Conservation (phyloP, 1,140 invertebrate species). For the Apocrypta bakeri region DNA sequence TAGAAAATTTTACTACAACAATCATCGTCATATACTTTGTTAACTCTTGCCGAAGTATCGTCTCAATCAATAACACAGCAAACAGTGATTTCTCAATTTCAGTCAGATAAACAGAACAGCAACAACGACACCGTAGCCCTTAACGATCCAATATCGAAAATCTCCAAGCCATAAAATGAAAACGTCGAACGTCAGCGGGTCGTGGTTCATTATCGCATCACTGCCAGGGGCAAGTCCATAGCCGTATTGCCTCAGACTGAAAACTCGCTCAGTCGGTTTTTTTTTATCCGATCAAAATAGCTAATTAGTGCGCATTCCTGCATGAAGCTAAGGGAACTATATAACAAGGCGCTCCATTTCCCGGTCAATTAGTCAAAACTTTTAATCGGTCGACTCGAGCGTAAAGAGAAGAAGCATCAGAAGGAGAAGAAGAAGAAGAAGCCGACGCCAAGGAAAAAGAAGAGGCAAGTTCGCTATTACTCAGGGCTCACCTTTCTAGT, state of each 20-base stretch:
- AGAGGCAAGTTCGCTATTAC: conserved; percentile 29
- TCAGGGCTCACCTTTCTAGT: conserved; percentile 21
- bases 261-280: neutral
- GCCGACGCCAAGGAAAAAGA: neutral
- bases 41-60: too few relatives aligned
- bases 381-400: conserved; percentile 49
- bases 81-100: too few relatives aligned
- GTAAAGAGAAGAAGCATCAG: conserved; percentile 22
- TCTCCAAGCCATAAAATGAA: conserved; percentile 19
- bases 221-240: neutral
- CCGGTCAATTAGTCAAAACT: conserved; percentile 53
- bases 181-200: conserved; percentile 4
- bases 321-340: neutral
- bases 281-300: conserved; percentile 35
- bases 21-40: too few relatives aligned
- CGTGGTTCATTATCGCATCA: conserved; percentile 23
- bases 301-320: conserved; percentile 25
- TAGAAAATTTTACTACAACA: too few relatives aligned
- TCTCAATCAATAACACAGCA: too few relatives aligned
- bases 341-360: conserved; percentile 44
- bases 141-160: neutral
- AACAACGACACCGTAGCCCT: too few relatives aligned
- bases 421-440: neutral
- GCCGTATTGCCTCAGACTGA: neutral
- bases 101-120: too few relatives aligned